Base-by-base conservation (phyloP, 1,140 invertebrate genomes). In the Agrilus planipennis region DNA sequence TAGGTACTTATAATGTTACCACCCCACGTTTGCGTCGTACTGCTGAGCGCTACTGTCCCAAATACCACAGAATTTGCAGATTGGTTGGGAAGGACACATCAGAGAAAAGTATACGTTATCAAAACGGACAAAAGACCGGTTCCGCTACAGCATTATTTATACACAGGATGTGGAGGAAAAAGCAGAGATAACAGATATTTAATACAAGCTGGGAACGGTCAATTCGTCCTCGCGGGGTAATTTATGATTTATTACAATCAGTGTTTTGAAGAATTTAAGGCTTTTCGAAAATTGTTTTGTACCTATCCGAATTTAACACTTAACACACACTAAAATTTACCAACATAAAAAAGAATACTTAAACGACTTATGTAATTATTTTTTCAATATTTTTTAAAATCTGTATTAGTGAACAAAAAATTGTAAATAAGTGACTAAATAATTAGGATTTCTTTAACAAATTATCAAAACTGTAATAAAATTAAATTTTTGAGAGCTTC, bases 41-140 rank as follows among this genome's bases (percentile, higher is more conserved):
- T 99, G 78, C 67, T 99, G 9, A 95, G 89, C 59, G 96, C 96
- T 1, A 99, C 96, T 2, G 94, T 99, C 18, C 93, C 95, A 1
- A 99, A 99, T 65, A 87, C 90, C 2, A 64, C 93, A 44, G 83
- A 96, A 62, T 93, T 99, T 69, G 94, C 94, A 1, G 84, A 94
- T 57, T 99, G 95, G 95, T 84, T 99, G 29, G 95, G 95, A 1
- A 73, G 79, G 40, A 95, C 86, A 0, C 93, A 96, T 60, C 79
- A 86, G 54, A 75, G 84, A 42, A 93, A 90, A 57, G 91, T 97
- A 41, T 93, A 86, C 60, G 93, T 99, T 0, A 91, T 99, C 21
- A 91, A 81, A 43, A 99, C 95, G 0, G 61, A 75, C 0, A 91
- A 96, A 57, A 68, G 96, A 49, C 95, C 95, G 0, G 90, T 99